phyloP scores from a whole-genome alignment of 2,888 invertebrate species.

The Oligia latruncula region DNA sequence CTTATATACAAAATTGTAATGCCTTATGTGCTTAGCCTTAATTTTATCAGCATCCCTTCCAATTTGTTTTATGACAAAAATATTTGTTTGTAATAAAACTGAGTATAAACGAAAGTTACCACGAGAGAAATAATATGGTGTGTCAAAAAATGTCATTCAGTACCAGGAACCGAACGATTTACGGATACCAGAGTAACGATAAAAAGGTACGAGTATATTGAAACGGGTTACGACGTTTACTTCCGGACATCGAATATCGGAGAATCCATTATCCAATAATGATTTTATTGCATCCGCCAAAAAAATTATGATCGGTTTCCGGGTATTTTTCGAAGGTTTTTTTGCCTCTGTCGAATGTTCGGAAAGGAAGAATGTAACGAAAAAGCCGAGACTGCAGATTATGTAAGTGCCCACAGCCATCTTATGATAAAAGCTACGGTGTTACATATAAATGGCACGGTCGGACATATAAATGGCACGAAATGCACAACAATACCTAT shows the following conservation, averaged over 20 bases:
- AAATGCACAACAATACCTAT: neutral
- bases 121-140: neutral
- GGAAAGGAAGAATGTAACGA: neutral
- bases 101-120: neutral
- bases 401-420: neutral
- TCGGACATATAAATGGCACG: too few relatives aligned
- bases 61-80: neutral
- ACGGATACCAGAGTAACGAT: slow-evolving; percentile 8
- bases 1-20: neutral
- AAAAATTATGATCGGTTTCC: slow-evolving; percentile 23
- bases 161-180: slow-evolving; percentile 47
- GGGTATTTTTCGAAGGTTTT: slow-evolving; percentile 13
- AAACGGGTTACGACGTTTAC: slow-evolving; percentile 17
- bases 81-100: neutral
- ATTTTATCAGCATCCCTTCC: neutral
- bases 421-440: neutral
- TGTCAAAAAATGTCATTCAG: slow-evolving; percentile 13
- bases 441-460: neutral
- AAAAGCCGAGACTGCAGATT: too few relatives aligned
- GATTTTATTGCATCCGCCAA: slow-evolving; percentile 51
- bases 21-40: neutral
- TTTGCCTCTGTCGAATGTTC: neutral
- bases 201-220: slow-evolving; percentile 27
- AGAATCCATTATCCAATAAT: slow-evolving; percentile 47
- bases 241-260: slow-evolving; percentile 30